Conservation (phyloP, 2,113 vertebrate species). For the Loxodonta africana region DNA sequence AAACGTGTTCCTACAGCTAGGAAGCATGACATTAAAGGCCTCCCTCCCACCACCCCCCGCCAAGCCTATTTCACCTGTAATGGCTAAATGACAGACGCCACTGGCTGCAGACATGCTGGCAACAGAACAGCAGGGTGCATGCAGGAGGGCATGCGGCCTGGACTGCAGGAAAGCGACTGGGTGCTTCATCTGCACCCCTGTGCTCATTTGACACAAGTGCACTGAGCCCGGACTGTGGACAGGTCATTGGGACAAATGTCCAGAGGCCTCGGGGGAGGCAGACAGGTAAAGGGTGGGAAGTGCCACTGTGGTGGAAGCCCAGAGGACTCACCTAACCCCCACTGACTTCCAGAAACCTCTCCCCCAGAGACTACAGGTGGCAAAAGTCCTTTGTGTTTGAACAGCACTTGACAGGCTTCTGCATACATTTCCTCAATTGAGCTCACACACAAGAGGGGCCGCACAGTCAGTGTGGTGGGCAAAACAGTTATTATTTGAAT, state of each 20-base stretch:
- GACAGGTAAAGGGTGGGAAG: not conserved
- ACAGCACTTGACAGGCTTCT: too few relatives aligned
- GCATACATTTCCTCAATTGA: not conserved
- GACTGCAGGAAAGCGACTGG: not conserved
- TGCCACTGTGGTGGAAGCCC: not conserved
- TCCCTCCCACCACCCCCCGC: not conserved
- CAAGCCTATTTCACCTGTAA: not conserved
- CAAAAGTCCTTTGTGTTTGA: not conserved
- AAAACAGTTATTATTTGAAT: not conserved
- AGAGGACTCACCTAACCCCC: not conserved
- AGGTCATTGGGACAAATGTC: not conserved
- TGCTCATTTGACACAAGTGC: not conserved
- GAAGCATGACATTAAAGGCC: constrained; percentile 31
- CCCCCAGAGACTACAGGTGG: not conserved
- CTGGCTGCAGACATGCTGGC: not conserved
- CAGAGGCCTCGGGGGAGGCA: not conserved
- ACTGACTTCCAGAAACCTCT: not conserved
- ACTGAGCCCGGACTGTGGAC: not conserved
- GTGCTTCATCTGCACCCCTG: not conserved
- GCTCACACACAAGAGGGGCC: not conserved
- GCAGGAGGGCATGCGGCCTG: not conserved
- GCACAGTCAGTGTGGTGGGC: too few relatives aligned
- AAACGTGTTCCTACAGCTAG: not conserved
- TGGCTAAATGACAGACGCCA: constrained; percentile 60
- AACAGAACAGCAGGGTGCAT: not conserved